A percentile compares a stretch with the other conserved stretches of the same genome.
phyloP scores from a whole-genome alignment of 2,113 vertebrate species.

The human (Homo sapiens) region DNA sequence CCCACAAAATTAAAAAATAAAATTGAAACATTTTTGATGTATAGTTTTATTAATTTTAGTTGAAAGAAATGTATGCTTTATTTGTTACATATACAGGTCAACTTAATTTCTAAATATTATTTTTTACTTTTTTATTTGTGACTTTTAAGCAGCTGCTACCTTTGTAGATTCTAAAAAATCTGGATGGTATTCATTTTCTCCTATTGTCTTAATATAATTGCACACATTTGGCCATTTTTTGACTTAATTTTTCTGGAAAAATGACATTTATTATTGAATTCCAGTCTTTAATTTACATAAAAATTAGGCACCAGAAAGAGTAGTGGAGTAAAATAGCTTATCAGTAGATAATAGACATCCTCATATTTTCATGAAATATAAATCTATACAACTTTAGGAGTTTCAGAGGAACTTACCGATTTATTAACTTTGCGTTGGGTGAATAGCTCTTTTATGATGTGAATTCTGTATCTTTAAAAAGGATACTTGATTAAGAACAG shows the following conservation, averaged over 20 bases:
- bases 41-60: slow-evolving; percentile 19
- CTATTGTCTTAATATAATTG: background rate
- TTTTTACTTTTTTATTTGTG: slow-evolving; percentile 16
- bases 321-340: background rate
- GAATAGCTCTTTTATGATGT: background rate
- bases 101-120: slow-evolving; percentile 21
- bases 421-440: slow-evolving; percentile 1
- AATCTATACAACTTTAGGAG: background rate
- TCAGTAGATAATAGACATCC: background rate
- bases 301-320: background rate
- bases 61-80: slow-evolving; percentile 8
- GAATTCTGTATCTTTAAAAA: slow-evolving; percentile 41
- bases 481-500: slow-evolving; percentile 1
- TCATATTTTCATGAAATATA: background rate
- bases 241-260: slow-evolving; percentile 27
- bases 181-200: background rate
- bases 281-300: slow-evolving; percentile 1
- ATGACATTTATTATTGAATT: slow-evolving; percentile 11
- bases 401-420: slow-evolving; percentile 32
- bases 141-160: background rate
- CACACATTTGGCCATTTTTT: background rate
- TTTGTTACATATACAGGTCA: background rate
- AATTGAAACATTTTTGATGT: background rate
- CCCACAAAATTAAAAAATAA: background rate
- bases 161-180: background rate